Evolutionary conservation across 2,888 invertebrate species (phyloP), one percentile per base, ranked within the genome.

Genomic region (Sarcophaga carnaria): DNA sequence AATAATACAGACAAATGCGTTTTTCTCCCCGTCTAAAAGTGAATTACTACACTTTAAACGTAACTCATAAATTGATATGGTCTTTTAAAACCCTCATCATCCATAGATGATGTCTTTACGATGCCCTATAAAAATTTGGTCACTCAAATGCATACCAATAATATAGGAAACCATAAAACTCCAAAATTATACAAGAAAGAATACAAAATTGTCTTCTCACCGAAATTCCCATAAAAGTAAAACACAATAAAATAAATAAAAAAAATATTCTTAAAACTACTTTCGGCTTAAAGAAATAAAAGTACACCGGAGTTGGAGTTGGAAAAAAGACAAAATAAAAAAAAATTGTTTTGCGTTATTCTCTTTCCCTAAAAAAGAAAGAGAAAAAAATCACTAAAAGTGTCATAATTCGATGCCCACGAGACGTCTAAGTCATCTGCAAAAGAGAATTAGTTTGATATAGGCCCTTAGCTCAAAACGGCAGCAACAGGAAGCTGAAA

Each of bases 361-460:
- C 87, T 88, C 88, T 83, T 27, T 27, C 27, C 27, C 27, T 27
- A 27, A 37, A 37, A 37, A 6, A 37, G 8, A 37, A 37, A 37
- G 8, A 6, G 37, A 6, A 37, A 37, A 83, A 88, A 88, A 88
- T 90, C 91, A 90, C 91, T 91, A 91, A 91, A 91, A 91, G 91
- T 91, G 91, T 91, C 91, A 91, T 92, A 92, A 91, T 91, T 92
- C 92, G 91, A 92, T 92, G 91, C 92, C 91, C 92, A 91, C 89
- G 91, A 92, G 91, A 92, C 90, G 91, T 89, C 90, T 90, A 90
- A 89, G 89, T 83, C 86, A 79, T 88, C 71, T 83, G 86, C 80
- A 80, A 88, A 81, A 77, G 76, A 83, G 81, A 86, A 85, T 79
- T 54, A 63, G 76, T 85, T 84, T 27, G 76, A 83, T 74, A 75